Percentiles rank a stretch among this genome's conserved stretches.
Conservation (phyloP, 1,140 invertebrate genomes). For the Calosoma granatense region DNA sequence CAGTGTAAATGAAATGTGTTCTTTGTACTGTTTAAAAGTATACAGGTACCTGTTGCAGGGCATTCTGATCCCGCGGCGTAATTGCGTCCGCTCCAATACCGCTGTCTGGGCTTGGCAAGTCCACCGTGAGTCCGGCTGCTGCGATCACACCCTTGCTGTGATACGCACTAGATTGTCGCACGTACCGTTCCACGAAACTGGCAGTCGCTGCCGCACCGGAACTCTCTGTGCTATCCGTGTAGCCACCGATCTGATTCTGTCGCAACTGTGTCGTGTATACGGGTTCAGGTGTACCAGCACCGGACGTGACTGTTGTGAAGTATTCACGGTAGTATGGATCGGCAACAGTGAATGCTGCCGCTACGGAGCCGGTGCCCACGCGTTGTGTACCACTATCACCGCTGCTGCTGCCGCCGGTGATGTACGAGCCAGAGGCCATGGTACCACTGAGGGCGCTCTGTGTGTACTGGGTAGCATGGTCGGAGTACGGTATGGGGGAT, state of each 20-base stretch:
- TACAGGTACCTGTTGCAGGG: constrained; percentile 71
- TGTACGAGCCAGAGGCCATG: constrained; percentile 34
- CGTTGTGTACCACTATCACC: constrained; percentile 22
- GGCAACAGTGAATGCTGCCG: constrained; percentile 30
- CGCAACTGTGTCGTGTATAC: constrained; percentile 41
- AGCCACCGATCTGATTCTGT: constrained; percentile 38
- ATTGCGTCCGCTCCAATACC: constrained; percentile 85
- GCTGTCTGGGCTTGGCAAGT: constrained; percentile 83
- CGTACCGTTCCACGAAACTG: constrained; percentile 43
- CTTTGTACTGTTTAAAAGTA: no score
- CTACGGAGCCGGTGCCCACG: constrained; percentile 23
- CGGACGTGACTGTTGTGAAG: constrained; percentile 35
- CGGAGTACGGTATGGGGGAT: constrained; percentile 45
- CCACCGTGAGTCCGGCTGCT: constrained; percentile 70
- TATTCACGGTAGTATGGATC: constrained; percentile 43
- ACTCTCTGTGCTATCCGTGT: constrained; percentile 33
- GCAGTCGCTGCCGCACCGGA: constrained; percentile 32
- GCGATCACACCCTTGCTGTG: constrained; percentile 41
- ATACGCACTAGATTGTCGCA: constrained; percentile 39
- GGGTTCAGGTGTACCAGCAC: constrained; percentile 34
- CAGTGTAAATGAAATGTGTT: no score
- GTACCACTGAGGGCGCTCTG: constrained; percentile 36
- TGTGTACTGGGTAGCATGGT: constrained; percentile 40
- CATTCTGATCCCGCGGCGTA: constrained; percentile 77
- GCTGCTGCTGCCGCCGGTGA: constrained; percentile 22